Conservation (phyloP, 2,113 vertebrate genomes). For the Ptychochromis oligacanthus region DNA sequence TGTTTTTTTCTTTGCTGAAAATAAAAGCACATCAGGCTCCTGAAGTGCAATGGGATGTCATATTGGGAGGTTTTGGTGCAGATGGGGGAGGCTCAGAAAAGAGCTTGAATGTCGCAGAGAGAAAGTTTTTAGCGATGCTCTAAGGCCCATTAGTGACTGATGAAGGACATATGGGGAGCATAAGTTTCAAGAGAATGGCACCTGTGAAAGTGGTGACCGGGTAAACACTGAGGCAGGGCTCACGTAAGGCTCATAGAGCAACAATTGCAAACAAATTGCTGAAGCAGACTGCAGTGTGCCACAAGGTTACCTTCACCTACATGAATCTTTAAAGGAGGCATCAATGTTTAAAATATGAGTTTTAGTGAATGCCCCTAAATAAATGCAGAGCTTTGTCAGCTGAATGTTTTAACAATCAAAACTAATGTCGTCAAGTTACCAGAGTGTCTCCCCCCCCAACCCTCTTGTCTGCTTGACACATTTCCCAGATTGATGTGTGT, state of each 20-base stretch:
- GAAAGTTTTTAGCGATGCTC: constrained; percentile 31
- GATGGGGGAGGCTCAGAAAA: constrained; percentile 12
- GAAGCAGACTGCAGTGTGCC: constrained; percentile 22
- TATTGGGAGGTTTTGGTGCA: constrained; percentile 16
- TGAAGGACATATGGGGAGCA: neutral
- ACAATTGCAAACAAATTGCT: constrained; percentile 41
- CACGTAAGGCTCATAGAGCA: constrained; percentile 22
- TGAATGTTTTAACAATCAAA: constrained; percentile 61
- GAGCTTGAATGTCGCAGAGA: neutral
- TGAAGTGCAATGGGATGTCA: constrained; percentile 9
- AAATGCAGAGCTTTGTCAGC: constrained; percentile 62
- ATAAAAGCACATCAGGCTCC: constrained; percentile 22
- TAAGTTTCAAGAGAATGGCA: constrained; percentile 6
- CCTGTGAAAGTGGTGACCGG: constrained; percentile 29
- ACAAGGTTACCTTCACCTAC: constrained; percentile 75
- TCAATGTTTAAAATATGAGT: constrained; percentile 72
- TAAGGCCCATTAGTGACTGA: constrained; percentile 29
- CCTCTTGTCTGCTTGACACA: constrained; percentile 61
- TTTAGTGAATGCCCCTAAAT: constrained; percentile 60
- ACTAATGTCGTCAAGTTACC: constrained; percentile 54
- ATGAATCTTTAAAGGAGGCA: constrained; percentile 75
- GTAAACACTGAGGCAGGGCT: constrained; percentile 22
- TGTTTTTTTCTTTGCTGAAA: constrained; percentile 3
- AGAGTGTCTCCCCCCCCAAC: constrained; percentile 33
- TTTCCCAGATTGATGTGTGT: constrained; percentile 69